These are phyloP conservation scores for Xenopus laevis DNA, from an alignment of 2,113 vertebrate genomes.

Conservation along the genomic window DNA sequence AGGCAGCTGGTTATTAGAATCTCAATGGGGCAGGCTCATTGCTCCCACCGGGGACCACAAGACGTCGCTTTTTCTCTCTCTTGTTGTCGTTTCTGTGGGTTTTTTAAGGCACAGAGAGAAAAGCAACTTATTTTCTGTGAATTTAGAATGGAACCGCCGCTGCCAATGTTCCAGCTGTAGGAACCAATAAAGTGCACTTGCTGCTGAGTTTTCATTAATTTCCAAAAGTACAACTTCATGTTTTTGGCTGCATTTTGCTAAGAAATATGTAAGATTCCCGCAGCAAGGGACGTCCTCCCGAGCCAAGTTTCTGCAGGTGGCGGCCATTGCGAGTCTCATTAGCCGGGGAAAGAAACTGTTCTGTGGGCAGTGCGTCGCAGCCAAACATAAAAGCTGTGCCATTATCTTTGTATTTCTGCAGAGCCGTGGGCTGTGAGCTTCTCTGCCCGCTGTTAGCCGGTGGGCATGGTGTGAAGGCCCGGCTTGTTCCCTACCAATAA, in stretches of 20 bases:
- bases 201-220: conserved; percentile 25
- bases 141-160: background rate
- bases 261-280: conserved; percentile 9
- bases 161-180: background rate
- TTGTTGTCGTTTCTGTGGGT: background rate
- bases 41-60: background rate
- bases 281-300: background rate
- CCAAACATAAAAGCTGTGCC: background rate
- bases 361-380: conserved; percentile 10
- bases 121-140: background rate
- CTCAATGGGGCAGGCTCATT: too few relatives aligned
- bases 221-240: conserved; percentile 6
- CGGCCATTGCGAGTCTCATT: conserved; percentile 1
- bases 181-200: background rate
- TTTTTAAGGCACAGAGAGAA: background rate
- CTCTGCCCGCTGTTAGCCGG: background rate
- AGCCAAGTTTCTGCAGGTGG: background rate
- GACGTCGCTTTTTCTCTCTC: background rate
- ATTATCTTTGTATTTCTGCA: background rate
- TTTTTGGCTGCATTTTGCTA: conserved; percentile 10
- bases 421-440: background rate
- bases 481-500: background rate
- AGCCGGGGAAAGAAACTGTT: background rate
- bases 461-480: too few relatives aligned
- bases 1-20: too few relatives aligned